phyloP scores from a whole-genome alignment of 1,140 invertebrate genomes.

The Meloidogyne hapla region DNA sequence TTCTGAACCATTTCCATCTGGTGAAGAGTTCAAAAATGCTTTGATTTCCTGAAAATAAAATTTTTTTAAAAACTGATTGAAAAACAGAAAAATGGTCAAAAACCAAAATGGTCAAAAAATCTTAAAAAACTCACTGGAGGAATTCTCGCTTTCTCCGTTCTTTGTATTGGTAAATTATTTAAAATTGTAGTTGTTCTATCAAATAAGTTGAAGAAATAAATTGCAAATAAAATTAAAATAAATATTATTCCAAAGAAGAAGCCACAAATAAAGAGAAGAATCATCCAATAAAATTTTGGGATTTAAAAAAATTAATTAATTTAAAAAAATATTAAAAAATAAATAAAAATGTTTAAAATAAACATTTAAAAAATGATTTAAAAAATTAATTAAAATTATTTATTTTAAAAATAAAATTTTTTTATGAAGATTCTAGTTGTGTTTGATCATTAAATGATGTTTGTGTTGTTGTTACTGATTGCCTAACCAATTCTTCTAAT shows the following conservation, averaged over 20 bases:
- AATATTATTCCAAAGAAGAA: conserved; percentile 40
- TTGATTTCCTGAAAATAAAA: conserved; percentile 48
- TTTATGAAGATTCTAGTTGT: neutral
- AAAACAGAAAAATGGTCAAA: no score
- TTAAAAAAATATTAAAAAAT: no score
- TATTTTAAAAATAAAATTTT: no score
- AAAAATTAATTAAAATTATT: no score
- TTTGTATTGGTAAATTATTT: conserved; percentile 41
- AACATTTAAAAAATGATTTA: no score
- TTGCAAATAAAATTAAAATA: conserved; percentile 26
- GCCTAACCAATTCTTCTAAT: conserved; percentile 45
- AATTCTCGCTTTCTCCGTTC: conserved; percentile 38
- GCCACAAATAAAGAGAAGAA: conserved; percentile 40
- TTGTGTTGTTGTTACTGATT: neutral
- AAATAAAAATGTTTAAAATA: no score
- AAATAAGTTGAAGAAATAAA: conserved; percentile 38
- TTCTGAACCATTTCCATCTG: conserved; percentile 51
- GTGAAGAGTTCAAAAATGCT: conserved; percentile 46
- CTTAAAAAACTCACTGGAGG: conserved; percentile 40
- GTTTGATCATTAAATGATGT: neutral
- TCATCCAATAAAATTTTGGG: neutral
- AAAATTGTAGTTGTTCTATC: conserved; percentile 10
- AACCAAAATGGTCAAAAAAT: no score
- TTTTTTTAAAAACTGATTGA: conserved; percentile 2
- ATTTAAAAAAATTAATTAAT: no score